These are phyloP conservation scores for Leptodactylus fallax DNA, from an alignment of 2,797 vertebrate genomes.

Conservation along the genomic window DNA sequence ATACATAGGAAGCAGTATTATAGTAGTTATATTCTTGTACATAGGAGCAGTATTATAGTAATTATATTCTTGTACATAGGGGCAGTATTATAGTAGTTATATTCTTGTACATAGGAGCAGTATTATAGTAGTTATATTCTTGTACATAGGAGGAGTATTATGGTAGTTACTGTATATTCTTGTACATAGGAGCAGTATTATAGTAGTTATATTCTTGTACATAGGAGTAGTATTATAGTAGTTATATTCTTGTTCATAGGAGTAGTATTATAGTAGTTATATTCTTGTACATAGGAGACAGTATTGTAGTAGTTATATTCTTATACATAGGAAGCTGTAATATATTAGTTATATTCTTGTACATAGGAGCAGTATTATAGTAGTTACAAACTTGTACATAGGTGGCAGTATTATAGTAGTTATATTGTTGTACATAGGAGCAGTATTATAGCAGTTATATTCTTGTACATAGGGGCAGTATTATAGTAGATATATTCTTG, in stretches of 20 bases:
- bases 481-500: constrained; percentile 20
- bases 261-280: neutral
- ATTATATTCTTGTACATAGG: too few relatives aligned
- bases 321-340: neutral
- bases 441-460: neutral
- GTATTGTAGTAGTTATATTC: constrained; percentile 11
- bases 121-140: too few relatives aligned
- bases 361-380: neutral
- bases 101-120: too few relatives aligned
- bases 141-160: too few relatives aligned
- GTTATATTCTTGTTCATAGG: neutral
- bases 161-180: too few relatives aligned
- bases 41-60: too few relatives aligned
- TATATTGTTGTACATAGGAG: neutral
- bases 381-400: neutral
- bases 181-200: too few relatives aligned
- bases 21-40: too few relatives aligned
- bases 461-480: too few relatives aligned
- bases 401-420: neutral
- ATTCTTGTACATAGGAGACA: neutral
- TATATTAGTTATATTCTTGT: neutral
- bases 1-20: too few relatives aligned
- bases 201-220: neutral
- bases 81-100: too few relatives aligned
- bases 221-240: neutral